Evolutionary conservation across 2,113 vertebrate species (phyloP).

Genomic region (Tragelaphus buxtoni): DNA sequence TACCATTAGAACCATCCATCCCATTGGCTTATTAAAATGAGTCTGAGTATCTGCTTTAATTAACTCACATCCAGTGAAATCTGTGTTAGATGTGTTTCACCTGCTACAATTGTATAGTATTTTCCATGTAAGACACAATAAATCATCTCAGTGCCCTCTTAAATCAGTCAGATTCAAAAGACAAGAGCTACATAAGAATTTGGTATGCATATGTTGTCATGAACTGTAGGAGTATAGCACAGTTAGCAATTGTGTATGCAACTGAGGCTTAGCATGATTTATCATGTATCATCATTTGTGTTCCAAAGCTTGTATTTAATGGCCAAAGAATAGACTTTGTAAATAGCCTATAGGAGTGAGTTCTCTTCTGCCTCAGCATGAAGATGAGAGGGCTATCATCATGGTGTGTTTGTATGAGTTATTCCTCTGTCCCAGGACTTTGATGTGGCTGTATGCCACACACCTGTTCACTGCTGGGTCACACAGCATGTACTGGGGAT

Average conservation of each 20-base stretch:
- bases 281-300: background rate
- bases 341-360: background rate
- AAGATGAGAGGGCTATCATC: background rate
- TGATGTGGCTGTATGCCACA: background rate
- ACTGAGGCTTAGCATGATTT: background rate
- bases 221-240: background rate
- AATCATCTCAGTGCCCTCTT: background rate
- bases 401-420: background rate
- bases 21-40: background rate
- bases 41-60: accelerated
- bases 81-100: background rate
- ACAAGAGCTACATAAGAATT: background rate
- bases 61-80: background rate
- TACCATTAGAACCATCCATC: background rate
- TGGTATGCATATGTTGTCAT: background rate
- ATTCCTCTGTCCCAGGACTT: background rate
- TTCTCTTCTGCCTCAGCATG: background rate
- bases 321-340: background rate
- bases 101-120: background rate
- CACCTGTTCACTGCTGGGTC: background rate
- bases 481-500: background rate
- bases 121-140: background rate
- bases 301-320: background rate
- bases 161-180: background rate
- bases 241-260: background rate